Base-by-base conservation (phyloP, 2,888 invertebrate genomes). In the Amphipoea lucens region DNA sequence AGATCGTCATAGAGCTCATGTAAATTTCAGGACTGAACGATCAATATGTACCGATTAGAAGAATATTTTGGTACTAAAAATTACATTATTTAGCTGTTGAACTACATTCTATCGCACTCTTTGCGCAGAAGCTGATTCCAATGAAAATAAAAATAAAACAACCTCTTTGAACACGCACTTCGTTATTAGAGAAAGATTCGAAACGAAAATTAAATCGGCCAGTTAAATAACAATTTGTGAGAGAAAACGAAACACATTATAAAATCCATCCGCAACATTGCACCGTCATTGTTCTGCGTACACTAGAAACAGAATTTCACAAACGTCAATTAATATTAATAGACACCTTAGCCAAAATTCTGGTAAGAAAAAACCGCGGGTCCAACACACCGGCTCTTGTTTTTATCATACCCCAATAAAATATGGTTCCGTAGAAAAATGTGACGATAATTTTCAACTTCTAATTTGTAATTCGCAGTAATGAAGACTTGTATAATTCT, bases 271-370 rank as follows among this genome's bases (percentile, higher is more conserved):
- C 86, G 84, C 85, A 90, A 92, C 91, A 91, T 74, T 94, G 95
- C 94, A 92, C 68, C 90, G 94, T 95, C 95, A 95, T 94, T 94
- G 93, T 95, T 94, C 94, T 92, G 87, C 92, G 93, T 93, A 93
- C 73, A 86, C 70, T 81, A 81, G 83, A 91, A 88, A 90, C 88
- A 85, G 87, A 92, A 91, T 94, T 93, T 94, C 92, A 93, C 93
- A 88, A 93, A 91, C 93, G 92, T 92, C 94, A 94, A 95, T 95
- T 95, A 94, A 94, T 93, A 93, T 94, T 94, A 94, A 95, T 95
- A 94, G 94, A 94, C 93, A 92, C 92, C 92, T 91, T 88, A 91
- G 90, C 92, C 86, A 89, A 92, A 94, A 92, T 82, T 86, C 85
- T 85, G 81, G 79, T 76, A 74, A 70, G 84, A 92, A 93, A 92